Evolutionary conservation across 2,113 vertebrate species (phyloP).

Genomic region (Pteruthius melanotis): DNA sequence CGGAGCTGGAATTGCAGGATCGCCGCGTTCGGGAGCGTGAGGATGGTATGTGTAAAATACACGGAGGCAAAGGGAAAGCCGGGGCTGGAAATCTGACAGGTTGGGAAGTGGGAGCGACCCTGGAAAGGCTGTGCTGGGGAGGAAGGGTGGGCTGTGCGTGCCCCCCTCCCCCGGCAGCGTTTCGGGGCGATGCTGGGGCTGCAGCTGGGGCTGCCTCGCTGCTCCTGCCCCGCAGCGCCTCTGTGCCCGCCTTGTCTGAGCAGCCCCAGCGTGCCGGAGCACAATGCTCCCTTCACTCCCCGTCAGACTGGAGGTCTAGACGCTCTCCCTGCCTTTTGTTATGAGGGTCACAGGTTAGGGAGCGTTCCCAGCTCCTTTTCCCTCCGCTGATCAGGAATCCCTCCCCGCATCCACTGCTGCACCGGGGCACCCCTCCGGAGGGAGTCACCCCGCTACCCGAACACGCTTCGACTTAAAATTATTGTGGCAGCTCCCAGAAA

Average conservation of each 20-base stretch:
- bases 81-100: accelerated
- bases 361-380: conserved; percentile 44
- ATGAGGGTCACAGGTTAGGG: conserved; percentile 43
- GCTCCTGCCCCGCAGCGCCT: not conserved
- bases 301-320: conserved; percentile 54
- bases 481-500: not conserved
- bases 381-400: not conserved
- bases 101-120: not conserved
- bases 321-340: conserved; percentile 55
- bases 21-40: accelerated
- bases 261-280: not conserved
- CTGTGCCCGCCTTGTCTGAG: not conserved
- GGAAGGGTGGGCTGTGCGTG: not conserved
- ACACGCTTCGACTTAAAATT: not conserved
- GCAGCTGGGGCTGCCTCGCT: not conserved
- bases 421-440: not conserved
- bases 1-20: not conserved
- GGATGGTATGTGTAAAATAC: accelerated
- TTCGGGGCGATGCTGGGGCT: not conserved
- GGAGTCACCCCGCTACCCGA: not conserved
- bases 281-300: conserved; percentile 54
- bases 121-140: not conserved
- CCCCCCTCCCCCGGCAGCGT: not conserved
- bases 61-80: not conserved
- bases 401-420: not conserved